Evolutionary conservation across 2,113 vertebrate species (phyloP).

Genomic region (Meles meles): DNA sequence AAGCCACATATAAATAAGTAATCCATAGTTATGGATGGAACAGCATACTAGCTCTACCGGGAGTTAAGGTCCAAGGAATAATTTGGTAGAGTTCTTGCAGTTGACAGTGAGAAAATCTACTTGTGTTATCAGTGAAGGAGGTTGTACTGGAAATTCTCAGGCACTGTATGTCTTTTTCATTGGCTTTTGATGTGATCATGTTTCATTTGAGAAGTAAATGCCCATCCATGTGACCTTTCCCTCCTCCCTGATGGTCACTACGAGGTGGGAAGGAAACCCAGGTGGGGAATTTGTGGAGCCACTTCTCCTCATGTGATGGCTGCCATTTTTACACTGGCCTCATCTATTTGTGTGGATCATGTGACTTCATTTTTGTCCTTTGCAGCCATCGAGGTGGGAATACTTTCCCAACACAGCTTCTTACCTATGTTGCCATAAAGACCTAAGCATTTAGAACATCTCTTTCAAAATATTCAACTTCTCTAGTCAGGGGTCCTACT

Average conservation of each 20-base stretch:
- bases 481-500: background rate
- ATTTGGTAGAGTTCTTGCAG: background rate
- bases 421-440: background rate
- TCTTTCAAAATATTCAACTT: background rate
- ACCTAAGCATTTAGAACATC: background rate
- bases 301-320: background rate
- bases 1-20: background rate
- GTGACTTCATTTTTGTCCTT: background rate
- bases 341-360: background rate
- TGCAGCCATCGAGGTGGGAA: background rate
- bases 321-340: background rate
- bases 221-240: background rate
- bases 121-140: background rate
- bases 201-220: background rate
- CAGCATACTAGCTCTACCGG: background rate
- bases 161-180: background rate
- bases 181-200: background rate
- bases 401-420: background rate
- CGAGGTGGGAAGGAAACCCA: background rate
- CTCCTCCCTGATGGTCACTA: background rate
- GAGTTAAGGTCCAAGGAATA: background rate
- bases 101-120: background rate
- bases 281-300: too few species aligned
- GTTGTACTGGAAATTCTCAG: background rate
- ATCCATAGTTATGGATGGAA: background rate